Conservation (phyloP, 2,113 vertebrate genomes). For the Ceyx melanurus region DNA sequence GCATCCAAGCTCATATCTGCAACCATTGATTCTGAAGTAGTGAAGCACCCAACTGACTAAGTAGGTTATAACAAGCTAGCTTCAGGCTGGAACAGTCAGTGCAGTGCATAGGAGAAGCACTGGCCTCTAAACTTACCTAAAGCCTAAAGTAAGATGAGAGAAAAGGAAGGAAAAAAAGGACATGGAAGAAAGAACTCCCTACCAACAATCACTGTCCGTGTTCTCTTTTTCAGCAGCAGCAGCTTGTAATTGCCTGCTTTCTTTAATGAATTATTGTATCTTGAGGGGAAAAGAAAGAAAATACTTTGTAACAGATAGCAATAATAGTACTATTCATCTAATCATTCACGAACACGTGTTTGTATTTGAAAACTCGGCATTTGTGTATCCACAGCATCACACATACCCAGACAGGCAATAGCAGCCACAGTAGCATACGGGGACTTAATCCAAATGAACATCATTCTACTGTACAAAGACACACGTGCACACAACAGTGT, state of each 20-base stretch:
- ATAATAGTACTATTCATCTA: conserved; percentile 75
- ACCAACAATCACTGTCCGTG: conserved; percentile 9
- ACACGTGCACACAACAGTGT: neutral
- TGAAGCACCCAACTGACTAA: conserved; percentile 76
- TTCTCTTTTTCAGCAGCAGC: conserved; percentile 49
- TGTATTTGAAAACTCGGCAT: conserved; percentile 45
- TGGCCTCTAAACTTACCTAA: conserved; percentile 69
- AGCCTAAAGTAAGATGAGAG: conserved; percentile 51
- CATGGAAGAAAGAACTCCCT: neutral
- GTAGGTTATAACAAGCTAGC: conserved; percentile 79
- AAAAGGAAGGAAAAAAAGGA: conserved; percentile 2
- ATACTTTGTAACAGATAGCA: conserved; percentile 61
- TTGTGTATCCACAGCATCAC: neutral
- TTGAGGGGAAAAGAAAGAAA: conserved; percentile 67
- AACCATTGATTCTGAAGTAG: conserved; percentile 76
- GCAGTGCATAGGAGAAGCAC: conserved; percentile 65
- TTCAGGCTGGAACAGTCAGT: conserved; percentile 69
- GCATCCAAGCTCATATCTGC: conserved; percentile 68
- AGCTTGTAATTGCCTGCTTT: conserved; percentile 67
- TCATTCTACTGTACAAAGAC: neutral
- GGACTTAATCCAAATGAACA: neutral
- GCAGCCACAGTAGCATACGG: neutral
- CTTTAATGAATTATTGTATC: conserved; percentile 71
- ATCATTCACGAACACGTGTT: conserved; percentile 63
- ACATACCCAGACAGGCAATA: neutral